Base-by-base conservation (phyloP, 2,113 vertebrate species). In the Rhipidura dahli region DNA sequence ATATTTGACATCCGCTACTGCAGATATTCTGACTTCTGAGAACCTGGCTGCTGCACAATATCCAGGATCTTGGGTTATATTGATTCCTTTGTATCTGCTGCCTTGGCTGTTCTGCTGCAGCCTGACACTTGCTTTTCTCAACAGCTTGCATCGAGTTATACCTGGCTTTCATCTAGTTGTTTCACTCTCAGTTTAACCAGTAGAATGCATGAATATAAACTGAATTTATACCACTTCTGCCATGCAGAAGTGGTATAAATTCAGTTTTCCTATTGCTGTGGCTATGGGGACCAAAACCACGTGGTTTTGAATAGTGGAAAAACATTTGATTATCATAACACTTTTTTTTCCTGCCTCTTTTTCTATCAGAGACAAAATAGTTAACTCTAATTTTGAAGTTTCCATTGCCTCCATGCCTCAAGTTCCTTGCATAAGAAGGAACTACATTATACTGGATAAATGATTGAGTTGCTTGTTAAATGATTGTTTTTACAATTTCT, bases 331-430 rank as follows among this genome's bases (percentile, higher is more conserved):
- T 73, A 8, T 78, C 10, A 2, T 53, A 50, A 18, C 0, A 10
- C 0, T 11, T 6, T 28, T 23, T 44, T 65, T 76, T 15, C 27
- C 16, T 2, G 0, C 33, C n/a, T 70, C 15, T 11, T 54, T 63
- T 90, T 27, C 54, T 78, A 22, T 57, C 63, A 69, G 68, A 82
- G 37, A 51, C 33, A 33, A 39, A 85, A 39, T 1, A 59, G 17
- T 65, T 71, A 56, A 33, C 22, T 50, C 26, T 31, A 24, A 31
- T 65, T 83, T 66, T 59, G 42, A 39, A 78, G 35, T 66, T 94
- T 59, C 44, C 4, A 5, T 56, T 94, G 91, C 37, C 49, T 86
- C 39, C 6, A 2, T 63, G 31, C 4, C 13, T 87, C 21, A 57
- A 76, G 27, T 77, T 93, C 64, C 21, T 77, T 73, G 35, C 47